Base-by-base conservation (phyloP, 1,140 invertebrate genomes). In the Drosophila ficusphila region DNA sequence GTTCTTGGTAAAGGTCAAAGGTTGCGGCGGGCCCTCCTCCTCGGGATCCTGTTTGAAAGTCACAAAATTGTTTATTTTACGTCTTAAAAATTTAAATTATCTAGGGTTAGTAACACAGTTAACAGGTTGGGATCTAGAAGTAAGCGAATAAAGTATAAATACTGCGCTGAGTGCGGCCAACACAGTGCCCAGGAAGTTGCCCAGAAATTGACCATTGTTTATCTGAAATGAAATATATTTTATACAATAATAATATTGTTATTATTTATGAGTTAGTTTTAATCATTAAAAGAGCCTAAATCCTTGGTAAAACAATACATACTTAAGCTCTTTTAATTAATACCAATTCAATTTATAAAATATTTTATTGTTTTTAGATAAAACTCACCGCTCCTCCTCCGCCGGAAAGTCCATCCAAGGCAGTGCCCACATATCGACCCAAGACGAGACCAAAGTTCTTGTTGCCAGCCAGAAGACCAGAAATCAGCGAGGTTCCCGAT, bases 351-450 rank as follows among this genome's bases (percentile, higher is more conserved):
- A n/a, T n/a, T n/a, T n/a, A 36, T 4, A 16, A 16, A 14, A 0
- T 11, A 21, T 6, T 18, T 19, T n/a, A n/a, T 4, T 19, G 14
- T 19, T 31, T 58, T 72, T 14, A 14, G 0, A 2, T 1, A 1
- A 4, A 3, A 53, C 76, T n/a, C 91, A 93, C 93, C 60, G 93
- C 92, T 69, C 93, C 93, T 33, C 92, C 92, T 5, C 93, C 93
- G 16, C 92, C 92, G 0, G 93, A 93, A 2, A 93, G 69, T 5
- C 93, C 93, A 70, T 92, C 91, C 25, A 93, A 81, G 3, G 92
- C 76, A 2, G 92, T 93, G 25, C 92, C 92, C 56, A 92, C 53
- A 47, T 93, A 91, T 14, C 86, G 85, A 39, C 92, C 93, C 29
- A 93, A 56, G 21, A 93, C 92, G 0, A 90, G 82, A 7, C 93